Percentiles rank a stretch among this genome's conserved stretches.
Conservation (phyloP, 2,797 vertebrate genomes). For the Florisuga fusca region DNA sequence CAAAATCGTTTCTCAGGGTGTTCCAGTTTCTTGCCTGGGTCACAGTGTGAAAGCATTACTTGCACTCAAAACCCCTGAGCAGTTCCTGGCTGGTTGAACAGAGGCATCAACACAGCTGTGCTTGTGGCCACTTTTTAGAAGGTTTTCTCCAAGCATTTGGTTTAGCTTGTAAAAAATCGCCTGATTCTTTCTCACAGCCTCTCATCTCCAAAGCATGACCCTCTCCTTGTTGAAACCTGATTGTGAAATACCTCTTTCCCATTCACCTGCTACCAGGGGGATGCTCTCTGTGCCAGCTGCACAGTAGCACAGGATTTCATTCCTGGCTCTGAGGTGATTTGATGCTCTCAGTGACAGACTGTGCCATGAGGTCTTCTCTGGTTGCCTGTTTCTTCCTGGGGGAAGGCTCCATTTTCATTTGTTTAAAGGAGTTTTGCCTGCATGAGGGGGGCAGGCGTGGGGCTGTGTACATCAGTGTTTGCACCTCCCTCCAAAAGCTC, state of each 20-base stretch:
- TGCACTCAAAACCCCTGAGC: neutral
- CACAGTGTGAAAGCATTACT: neutral
- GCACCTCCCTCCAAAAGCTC: neutral
- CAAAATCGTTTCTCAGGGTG: neutral
- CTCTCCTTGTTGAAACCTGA: neutral
- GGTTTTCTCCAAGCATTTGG: neutral
- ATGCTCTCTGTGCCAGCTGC: neutral
- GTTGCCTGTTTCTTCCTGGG: neutral
- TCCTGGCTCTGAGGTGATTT: neutral
- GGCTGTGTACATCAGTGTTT: neutral
- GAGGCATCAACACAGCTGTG: constrained; percentile 25
- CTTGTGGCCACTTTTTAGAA: neutral
- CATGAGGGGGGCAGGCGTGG: neutral
- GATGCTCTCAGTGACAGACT: neutral
- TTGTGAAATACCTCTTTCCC: neutral
- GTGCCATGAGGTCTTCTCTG: neutral
- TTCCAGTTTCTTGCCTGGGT: constrained; percentile 25
- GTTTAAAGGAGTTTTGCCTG: neutral
- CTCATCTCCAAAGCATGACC: neutral
- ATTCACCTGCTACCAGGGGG: neutral
- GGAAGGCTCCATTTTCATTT: neutral
- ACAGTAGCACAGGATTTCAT: neutral
- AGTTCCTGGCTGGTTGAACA: neutral
- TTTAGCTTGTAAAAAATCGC: constrained; percentile 1
- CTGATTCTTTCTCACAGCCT: neutral